These are phyloP conservation scores for Ascidia mentula DNA, from an alignment of 23 tunicate genomes.

Conservation along the genomic window DNA sequence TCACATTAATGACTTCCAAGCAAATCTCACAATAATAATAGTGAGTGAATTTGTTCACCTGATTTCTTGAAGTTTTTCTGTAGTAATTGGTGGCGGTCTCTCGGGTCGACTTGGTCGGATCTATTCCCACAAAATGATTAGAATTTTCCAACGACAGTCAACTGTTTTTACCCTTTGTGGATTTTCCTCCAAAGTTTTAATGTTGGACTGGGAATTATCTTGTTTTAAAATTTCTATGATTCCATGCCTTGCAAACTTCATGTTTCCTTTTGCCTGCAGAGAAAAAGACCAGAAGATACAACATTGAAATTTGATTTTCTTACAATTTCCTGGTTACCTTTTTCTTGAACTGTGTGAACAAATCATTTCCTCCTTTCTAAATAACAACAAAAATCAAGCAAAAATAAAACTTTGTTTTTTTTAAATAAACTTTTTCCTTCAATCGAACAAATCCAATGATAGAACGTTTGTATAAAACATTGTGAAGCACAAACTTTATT, in stretches of 20 bases:
- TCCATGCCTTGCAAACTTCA: constrained; percentile 45
- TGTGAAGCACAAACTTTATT: background rate
- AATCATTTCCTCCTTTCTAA: constrained; percentile 70
- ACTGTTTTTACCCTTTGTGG: constrained; percentile 33
- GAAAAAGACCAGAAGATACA: background rate
- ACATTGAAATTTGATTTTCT: background rate
- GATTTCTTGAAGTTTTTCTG: constrained; percentile 14
- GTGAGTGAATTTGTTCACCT: too few relatives aligned
- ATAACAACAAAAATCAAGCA: constrained; percentile 9
- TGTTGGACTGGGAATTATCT: background rate
- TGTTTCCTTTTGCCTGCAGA: constrained; percentile 57
- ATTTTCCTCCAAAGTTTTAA: constrained; percentile 25
- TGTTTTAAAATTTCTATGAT: constrained; percentile 25
- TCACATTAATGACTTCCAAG: too few relatives aligned
- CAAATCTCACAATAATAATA: too few relatives aligned
- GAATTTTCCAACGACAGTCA: background rate
- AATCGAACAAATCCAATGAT: background rate
- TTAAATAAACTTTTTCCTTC: background rate
- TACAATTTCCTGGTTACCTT: constrained; percentile 20
- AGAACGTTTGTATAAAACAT: background rate
- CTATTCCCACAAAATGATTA: constrained; percentile 6
- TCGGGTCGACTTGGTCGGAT: constrained; percentile 14
- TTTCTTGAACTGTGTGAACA: constrained; percentile 39
- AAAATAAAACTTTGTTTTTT: too few relatives aligned
- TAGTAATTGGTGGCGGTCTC: constrained; percentile 31